Conservation (phyloP, 2,113 vertebrate genomes). For the Hippocampus mohnikei region DNA sequence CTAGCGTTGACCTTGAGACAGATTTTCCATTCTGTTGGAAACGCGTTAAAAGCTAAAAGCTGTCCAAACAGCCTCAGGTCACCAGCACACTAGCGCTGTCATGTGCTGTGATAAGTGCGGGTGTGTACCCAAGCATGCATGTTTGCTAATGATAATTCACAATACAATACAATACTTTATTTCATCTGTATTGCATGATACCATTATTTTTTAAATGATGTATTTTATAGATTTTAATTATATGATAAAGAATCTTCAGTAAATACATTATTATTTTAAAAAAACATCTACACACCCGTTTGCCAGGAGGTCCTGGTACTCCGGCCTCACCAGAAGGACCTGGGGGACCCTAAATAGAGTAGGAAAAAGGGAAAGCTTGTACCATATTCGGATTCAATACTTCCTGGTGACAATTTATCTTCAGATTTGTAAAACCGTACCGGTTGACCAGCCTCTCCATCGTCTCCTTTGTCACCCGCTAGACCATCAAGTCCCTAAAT, state of each 20-base stretch:
- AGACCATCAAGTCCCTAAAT: slow-evolving; percentile 87
- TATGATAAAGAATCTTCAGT: too few species aligned
- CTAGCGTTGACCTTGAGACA: slow-evolving; percentile 36
- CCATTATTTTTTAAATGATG: background rate
- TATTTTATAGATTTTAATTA: background rate
- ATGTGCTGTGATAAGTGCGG: slow-evolving; percentile 32
- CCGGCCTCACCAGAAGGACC: slow-evolving; percentile 97
- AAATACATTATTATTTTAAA: background rate
- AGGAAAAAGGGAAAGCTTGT: slow-evolving; percentile 14
- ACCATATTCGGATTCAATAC: slow-evolving; percentile 1
- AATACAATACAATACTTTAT: too few species aligned
- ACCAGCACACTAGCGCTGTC: slow-evolving; percentile 46
- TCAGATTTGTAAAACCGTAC: slow-evolving; percentile 70
- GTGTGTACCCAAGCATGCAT: slow-evolving; percentile 10
- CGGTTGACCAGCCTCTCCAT: slow-evolving; percentile 89
- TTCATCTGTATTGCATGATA: too few species aligned
- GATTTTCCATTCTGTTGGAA: slow-evolving; percentile 36
- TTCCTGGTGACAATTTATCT: background rate
- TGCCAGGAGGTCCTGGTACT: slow-evolving; percentile 93
- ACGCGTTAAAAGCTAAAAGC: slow-evolving; percentile 50
- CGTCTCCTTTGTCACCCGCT: slow-evolving; percentile 91
- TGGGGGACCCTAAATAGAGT: slow-evolving; percentile 82
- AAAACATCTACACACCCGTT: slow-evolving; percentile 79
- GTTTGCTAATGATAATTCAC: slow-evolving; percentile 35
- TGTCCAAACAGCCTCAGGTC: slow-evolving; percentile 53